Evolutionary conservation across 2,888 invertebrate species (phyloP), one percentile per base, ranked within the genome.

Genomic region (Lasioglossum leucozonium): DNA sequence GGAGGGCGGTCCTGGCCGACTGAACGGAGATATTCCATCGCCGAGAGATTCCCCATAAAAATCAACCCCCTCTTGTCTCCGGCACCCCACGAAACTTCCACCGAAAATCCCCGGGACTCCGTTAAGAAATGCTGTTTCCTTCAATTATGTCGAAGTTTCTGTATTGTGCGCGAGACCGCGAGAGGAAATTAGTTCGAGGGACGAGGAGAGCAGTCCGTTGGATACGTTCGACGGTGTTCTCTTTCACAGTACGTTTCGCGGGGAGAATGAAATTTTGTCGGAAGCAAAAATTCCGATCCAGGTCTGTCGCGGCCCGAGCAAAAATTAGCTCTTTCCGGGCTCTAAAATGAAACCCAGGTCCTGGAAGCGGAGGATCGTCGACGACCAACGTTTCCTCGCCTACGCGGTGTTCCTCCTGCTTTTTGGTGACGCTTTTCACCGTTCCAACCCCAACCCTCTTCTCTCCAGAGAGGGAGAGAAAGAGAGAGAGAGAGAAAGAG

Each of bases 381-480:
- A 73, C 47, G 73, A 74, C 13, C 69, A 34, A 34, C 37, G 82
- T 77, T 82, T 77, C 77, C 73, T 74, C 74, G 78, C 76, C 77
- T 47, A 44, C 42, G 42, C 37, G 58, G 47, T 72, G n/a, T 67
- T 73, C 47, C 72, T 84, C 65, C 42, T 30, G 73, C 75, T 71
- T 78, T 76, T 85, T 65, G 79, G 55, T 75, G 86, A 72, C 67
- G 84, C 72, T 86, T 81, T 81, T 77, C 86, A 79, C 80, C 71
- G 74, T 62, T 8, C 62, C 71, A 37, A 4, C 37, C 8, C 34
- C 65, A 34, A 34, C 22, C 34, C 74, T 34, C 44, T 13, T 13
- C 42, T n/a, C 22, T 0, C 51, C 8, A 58, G 72, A 58, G 74
- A 44, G 72, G 58, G 58, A 30, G 26, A 62, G 4, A 62, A 30